These are phyloP conservation scores for Myocastor coypus DNA, from an alignment of 2,113 vertebrate genomes.

Conservation along the genomic window DNA sequence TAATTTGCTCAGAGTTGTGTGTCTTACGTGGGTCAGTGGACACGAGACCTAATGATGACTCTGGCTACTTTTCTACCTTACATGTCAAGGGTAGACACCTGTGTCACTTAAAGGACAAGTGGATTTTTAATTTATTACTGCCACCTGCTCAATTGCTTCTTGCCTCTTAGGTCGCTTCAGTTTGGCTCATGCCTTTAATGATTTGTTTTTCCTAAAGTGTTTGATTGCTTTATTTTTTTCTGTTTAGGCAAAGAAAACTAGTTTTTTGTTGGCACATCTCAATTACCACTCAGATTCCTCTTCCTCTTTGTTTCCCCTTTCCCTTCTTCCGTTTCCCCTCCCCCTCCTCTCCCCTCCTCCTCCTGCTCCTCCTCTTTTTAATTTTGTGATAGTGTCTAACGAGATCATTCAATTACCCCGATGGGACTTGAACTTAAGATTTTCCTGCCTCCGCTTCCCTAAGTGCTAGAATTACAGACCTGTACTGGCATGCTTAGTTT, in stretches of 20 bases:
- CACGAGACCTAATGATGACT: not conserved
- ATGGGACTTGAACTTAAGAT: not conserved
- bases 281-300: slow-evolving; percentile 19
- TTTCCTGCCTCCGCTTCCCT: not conserved
- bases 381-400: not conserved
- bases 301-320: not conserved
- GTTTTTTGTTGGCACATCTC: not conserved
- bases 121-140: not conserved
- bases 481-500: not conserved
- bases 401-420: not conserved
- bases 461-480: not conserved
- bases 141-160: not conserved
- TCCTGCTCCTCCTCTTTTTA: not conserved
- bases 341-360: not conserved
- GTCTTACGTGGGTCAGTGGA: not conserved
- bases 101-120: not conserved
- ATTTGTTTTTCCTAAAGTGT: slow-evolving; percentile 28
- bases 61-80: not conserved
- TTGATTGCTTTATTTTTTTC: slow-evolving; percentile 36
- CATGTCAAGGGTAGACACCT: not conserved
- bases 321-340: not conserved
- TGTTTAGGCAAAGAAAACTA: slow-evolving; percentile 25
- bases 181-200: slow-evolving; percentile 15
- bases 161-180: not conserved
- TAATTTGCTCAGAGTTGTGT: not conserved